Evolutionary conservation across 2,888 invertebrate genomes (phyloP).

Genomic region (Zaprionus lineosus): DNA sequence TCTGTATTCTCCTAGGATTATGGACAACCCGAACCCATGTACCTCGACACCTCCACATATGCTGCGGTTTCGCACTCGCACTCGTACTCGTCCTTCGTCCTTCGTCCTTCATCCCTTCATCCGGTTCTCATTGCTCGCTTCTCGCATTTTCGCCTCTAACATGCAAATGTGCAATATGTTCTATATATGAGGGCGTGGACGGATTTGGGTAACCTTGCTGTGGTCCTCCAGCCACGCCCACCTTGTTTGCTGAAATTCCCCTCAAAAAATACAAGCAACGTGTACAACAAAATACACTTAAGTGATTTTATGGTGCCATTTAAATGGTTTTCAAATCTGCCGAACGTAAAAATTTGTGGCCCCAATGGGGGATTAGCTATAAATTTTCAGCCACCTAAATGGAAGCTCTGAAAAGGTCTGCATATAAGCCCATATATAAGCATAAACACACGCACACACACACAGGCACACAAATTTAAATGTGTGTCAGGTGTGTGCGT

Average conservation of each 20-base stretch:
- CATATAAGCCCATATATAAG: constrained; percentile 5
- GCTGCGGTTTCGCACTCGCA: constrained; percentile 7
- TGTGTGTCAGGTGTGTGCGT: not conserved
- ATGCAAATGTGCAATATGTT: constrained; percentile 54
- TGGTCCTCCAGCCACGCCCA: too few species aligned
- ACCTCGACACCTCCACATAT: constrained; percentile 28
- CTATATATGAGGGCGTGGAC: constrained; percentile 20
- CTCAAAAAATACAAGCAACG: constrained; percentile 50
- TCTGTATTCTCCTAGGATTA: constrained; percentile 52
- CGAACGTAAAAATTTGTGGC: constrained; percentile 38
- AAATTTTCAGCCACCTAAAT: constrained; percentile 45
- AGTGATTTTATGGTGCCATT: constrained; percentile 68
- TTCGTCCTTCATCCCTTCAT: not conserved
- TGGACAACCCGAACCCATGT: constrained; percentile 9
- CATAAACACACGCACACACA: not conserved
- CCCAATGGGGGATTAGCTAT: constrained; percentile 23
- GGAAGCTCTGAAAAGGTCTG: constrained; percentile 17
- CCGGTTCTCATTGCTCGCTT: not conserved
- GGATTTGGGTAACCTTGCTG: constrained; percentile 35
- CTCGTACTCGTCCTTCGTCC: not conserved
- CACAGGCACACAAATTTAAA: too few species aligned
- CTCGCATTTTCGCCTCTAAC: not conserved
- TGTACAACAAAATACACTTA: constrained; percentile 60
- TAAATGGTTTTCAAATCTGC: constrained; percentile 67
- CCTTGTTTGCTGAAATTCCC: constrained; percentile 44